phyloP scores from a whole-genome alignment of 2,888 invertebrate genomes.

The Limnephilus marmoratus region DNA sequence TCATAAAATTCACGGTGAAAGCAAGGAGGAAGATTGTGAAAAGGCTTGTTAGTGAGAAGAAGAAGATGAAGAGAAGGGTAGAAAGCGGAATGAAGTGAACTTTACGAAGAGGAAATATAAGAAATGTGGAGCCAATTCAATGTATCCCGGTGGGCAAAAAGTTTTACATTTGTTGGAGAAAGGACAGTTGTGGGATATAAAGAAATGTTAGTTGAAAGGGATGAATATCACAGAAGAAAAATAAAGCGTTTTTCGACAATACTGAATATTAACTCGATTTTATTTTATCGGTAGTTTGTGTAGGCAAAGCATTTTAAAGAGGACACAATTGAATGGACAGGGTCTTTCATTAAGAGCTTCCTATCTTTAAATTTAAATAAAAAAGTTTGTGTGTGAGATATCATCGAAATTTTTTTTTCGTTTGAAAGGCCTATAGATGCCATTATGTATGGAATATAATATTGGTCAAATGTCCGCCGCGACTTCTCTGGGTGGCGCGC shows the following conservation, averaged over 20 bases:
- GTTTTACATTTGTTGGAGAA: conserved; percentile 6
- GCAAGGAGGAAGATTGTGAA: not conserved
- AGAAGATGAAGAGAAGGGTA: not conserved
- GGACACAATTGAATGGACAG: no score
- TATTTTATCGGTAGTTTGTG: not conserved
- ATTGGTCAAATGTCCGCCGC: no score
- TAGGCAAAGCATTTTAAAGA: not conserved
- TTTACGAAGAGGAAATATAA: conserved; percentile 32
- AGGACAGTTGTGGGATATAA: not conserved
- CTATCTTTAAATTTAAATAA: no score
- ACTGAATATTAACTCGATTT: not conserved
- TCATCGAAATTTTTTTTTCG: no score
- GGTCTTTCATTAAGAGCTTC: no score
- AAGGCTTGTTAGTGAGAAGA: conserved; percentile 7
- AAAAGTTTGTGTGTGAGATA: no score
- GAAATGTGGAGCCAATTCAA: conserved; percentile 23
- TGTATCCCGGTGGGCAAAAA: conserved; percentile 35
- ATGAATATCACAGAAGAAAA: not conserved
- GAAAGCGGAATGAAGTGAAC: not conserved
- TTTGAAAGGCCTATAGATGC: no score
- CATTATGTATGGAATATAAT: no score
- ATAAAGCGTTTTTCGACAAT: not conserved
- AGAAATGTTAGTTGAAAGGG: not conserved
- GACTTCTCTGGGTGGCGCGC: no score
- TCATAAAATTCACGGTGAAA: conserved; percentile 17